These are phyloP conservation scores for Perizoma flavofasciatum DNA, from an alignment of 2,888 invertebrate species.

Conservation along the genomic window DNA sequence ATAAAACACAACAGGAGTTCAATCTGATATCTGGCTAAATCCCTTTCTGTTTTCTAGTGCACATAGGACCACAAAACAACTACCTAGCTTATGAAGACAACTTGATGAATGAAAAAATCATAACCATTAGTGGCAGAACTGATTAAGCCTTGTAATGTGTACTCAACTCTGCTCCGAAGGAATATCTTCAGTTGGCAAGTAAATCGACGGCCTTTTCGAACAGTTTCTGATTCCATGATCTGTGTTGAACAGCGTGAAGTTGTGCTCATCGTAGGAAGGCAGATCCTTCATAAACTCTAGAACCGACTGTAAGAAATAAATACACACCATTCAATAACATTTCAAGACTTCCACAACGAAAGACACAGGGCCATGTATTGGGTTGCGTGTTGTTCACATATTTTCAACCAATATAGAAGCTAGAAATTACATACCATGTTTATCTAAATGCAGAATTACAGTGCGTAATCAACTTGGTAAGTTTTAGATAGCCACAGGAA, in stretches of 20 bases:
- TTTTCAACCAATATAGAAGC: neutral
- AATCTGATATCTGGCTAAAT: too few species aligned
- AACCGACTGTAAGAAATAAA: slow-evolving; percentile 87
- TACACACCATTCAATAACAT: slow-evolving; percentile 24
- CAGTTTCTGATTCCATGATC: slow-evolving; percentile 92
- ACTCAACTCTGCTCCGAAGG: slow-evolving; percentile 96
- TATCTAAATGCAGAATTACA: slow-evolving; percentile 25
- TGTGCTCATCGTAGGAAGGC: slow-evolving; percentile 95
- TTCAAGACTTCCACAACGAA: slow-evolving; percentile 37
- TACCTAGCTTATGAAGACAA: neutral
- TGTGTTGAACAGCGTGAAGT: slow-evolving; percentile 95
- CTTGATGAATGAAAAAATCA: neutral
- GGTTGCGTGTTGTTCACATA: neutral
- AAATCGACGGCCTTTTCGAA: slow-evolving; percentile 94
- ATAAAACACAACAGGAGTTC: too few species aligned
- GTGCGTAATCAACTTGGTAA: slow-evolving; percentile 8
- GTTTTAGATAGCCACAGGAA: slow-evolving; percentile 42
- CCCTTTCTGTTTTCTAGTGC: too few species aligned
- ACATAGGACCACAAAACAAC: too few species aligned
- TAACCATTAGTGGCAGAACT: neutral
- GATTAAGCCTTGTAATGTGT: slow-evolving; percentile 36
- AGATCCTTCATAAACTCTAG: slow-evolving; percentile 96
- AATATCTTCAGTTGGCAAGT: slow-evolving; percentile 95
- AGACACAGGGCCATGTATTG: slow-evolving; percentile 3
- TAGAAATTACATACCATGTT: slow-evolving; percentile 60